Percentiles rank a stretch among this genome's conserved stretches.
phyloP scores from a whole-genome alignment of 2,113 vertebrate species.

The Cairina moschata region DNA sequence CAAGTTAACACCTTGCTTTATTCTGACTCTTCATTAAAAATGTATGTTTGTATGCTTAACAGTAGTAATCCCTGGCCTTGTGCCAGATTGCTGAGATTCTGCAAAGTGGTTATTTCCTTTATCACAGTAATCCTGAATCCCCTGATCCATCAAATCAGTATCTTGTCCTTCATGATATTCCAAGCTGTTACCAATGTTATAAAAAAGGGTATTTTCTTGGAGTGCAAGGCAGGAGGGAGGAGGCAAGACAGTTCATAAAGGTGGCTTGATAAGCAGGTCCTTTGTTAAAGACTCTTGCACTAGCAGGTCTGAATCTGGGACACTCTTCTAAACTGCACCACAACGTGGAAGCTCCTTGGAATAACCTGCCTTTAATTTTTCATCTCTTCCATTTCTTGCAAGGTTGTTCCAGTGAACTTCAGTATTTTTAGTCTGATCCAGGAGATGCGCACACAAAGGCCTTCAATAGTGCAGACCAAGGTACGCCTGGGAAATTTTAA shows the following conservation, averaged over 20 bases:
- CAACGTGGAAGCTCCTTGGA: not conserved
- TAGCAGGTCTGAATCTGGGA: not conserved
- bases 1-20: not conserved
- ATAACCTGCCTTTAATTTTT: not conserved
- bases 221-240: not conserved
- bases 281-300: not conserved
- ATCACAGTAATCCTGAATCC: not conserved
- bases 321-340: not conserved
- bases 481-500: constrained; percentile 31
- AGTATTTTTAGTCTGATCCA: constrained; percentile 87
- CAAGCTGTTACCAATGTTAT: not conserved
- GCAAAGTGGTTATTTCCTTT: not conserved
- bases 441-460: constrained; percentile 93
- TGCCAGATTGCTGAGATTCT: not conserved
- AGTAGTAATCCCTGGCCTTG: not conserved
- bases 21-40: not conserved
- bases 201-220: not conserved
- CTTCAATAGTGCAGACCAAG: constrained; percentile 96
- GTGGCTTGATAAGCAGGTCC: not conserved
- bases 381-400: constrained; percentile 2
- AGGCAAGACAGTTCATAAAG: not conserved
- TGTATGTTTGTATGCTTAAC: accelerated
- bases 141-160: not conserved
- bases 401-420: constrained; percentile 91
- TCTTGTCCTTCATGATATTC: accelerated